phyloP scores from a whole-genome alignment of 1,140 invertebrate genomes.

The Chionoecetes opilio region DNA sequence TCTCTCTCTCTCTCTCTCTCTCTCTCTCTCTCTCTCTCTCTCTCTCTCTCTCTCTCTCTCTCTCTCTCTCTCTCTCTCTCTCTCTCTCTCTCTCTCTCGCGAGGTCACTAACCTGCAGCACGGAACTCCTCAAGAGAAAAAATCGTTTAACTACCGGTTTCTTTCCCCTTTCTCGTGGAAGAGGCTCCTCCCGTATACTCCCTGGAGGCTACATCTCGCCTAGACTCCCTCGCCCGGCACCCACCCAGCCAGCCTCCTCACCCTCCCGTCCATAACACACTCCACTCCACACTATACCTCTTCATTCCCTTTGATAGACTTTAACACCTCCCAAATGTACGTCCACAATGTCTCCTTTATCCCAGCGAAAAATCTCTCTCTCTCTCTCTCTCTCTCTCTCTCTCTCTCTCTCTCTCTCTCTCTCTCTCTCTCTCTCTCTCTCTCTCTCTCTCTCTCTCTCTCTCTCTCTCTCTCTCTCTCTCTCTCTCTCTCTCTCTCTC shows the following conservation, averaged over 20 bases:
- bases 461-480: not conserved
- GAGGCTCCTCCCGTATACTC: too few relatives aligned
- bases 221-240: too few relatives aligned
- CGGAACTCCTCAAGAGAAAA: not conserved
- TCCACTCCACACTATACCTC: not conserved
- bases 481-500: not conserved
- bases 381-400: too few relatives aligned
- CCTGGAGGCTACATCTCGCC: too few relatives aligned
- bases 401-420: too few relatives aligned
- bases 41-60: slow-evolving; percentile 27
- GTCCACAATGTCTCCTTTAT: too few relatives aligned
- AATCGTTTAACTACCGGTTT: not conserved
- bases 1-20: not conserved
- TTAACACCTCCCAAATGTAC: too few relatives aligned
- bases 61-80: slow-evolving; percentile 20
- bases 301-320: too few relatives aligned
- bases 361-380: too few relatives aligned
- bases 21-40: too few relatives aligned
- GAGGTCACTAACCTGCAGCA: not conserved
- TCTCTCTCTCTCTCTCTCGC: slow-evolving; percentile 12
- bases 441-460: not conserved
- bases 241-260: too few relatives aligned
- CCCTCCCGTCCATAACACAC: not conserved
- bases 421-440: not conserved
- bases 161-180: not conserved